phyloP scores from a whole-genome alignment of 2,888 invertebrate genomes.

The Falcaria lacertinaria region DNA sequence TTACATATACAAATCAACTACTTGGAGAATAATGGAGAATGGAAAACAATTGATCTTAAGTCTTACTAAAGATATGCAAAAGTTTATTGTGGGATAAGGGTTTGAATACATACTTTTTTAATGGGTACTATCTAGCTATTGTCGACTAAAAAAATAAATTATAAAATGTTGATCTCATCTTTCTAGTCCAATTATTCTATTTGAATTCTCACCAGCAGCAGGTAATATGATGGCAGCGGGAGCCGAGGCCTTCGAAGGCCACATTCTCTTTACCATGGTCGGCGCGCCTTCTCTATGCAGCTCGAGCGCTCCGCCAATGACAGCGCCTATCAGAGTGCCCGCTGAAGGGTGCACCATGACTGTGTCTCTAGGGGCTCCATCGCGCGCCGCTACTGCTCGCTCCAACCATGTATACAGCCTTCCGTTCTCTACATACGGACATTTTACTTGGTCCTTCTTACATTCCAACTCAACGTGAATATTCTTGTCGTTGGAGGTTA shows the following conservation, averaged over 20 bases:
- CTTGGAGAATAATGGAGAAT: too few species aligned
- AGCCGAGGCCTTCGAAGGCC: constrained; percentile 67
- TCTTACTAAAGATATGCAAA: too few species aligned
- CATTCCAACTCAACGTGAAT: constrained; percentile 78
- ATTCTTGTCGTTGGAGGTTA: constrained; percentile 80
- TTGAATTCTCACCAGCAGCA: constrained; percentile 50
- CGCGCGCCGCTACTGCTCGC: constrained; percentile 48
- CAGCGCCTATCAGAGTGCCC: constrained; percentile 54
- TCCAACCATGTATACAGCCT: constrained; percentile 60
- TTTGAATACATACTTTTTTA: too few species aligned
- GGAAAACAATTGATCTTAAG: too few species aligned
- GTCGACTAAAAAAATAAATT: too few species aligned
- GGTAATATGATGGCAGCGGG: constrained; percentile 66
- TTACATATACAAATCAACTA: too few species aligned
- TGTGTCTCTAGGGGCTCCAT: constrained; percentile 57
- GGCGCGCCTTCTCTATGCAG: constrained; percentile 58
- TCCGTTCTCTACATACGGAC: constrained; percentile 57
- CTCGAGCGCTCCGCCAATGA: constrained; percentile 60
- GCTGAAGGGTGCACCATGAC: constrained; percentile 67
- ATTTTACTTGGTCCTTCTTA: constrained; percentile 61
- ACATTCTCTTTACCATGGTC: constrained; percentile 61
- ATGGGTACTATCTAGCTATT: too few species aligned
- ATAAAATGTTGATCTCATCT: too few species aligned
- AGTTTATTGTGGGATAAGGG: too few species aligned
- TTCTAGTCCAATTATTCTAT: too few species aligned